Base-by-base conservation (phyloP, 1,140 invertebrate genomes). In the Heliconius melpomene region DNA sequence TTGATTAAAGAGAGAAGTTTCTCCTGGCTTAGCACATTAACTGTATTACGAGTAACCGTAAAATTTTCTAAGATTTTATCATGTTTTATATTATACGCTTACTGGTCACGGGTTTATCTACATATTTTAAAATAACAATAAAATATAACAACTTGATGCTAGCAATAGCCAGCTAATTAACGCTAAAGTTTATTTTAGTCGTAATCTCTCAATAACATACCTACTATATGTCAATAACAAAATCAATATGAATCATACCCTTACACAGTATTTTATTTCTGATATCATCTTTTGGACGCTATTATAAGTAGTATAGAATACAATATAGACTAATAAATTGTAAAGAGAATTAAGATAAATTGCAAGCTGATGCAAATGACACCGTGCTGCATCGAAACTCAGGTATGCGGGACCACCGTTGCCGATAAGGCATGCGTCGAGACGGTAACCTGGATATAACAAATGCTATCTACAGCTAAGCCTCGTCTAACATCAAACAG, bases 401-500 rank as follows among this genome's bases (percentile, higher is more conserved):
- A 79, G 75, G 79, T 82, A 83, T 81, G 79, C 81, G 74, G 76
- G 79, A 74, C 80, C 82, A 83, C 83, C 78, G 77, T 73, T 79
- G 76, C 82, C 83, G 82, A 85, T 83, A 81, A 81, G 75, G 76
- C 79, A 81, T 77, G 79, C 79, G 79, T 81, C 75, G 79, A 80
- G 79, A 81, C 78, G 71, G 77, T 82, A 75, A 84, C 52, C 75
- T 73, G 77, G 74, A 26, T 72, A 70, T 80, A 82, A 75, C 32
- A 78, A 81, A 82, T 83, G 79, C 54, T 40, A 66, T 71, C 26
- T 40, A 79, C 23, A 73, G 16, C 16, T 79, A 36, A 75, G 66
- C 71, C 13, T 73, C 40, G 32, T 23, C 72, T 73, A 73, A 72
- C 40, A 32, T 50, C 72, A 26, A 16, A 79, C 20, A 75, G 40